Conservation (phyloP, 2,888 invertebrate genomes). For the Euproctis similis region DNA sequence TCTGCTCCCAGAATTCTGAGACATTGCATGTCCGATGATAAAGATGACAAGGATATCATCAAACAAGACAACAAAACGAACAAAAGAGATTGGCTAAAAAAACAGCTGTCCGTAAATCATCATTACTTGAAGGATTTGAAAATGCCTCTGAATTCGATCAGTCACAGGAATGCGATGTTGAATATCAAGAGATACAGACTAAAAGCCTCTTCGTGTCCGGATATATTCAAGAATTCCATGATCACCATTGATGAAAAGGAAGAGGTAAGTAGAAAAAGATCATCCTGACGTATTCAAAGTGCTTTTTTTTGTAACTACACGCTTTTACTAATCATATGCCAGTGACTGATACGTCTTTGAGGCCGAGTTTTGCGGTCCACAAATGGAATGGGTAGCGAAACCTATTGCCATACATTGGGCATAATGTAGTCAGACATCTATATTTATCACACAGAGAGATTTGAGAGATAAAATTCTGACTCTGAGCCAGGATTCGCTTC, state of each 20-base stretch:
- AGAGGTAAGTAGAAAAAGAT: conserved; percentile 82
- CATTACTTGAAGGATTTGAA: conserved; percentile 83
- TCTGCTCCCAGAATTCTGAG: conserved; percentile 35
- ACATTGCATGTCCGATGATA: conserved; percentile 43
- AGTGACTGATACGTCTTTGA: too few species aligned
- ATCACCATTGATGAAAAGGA: conserved; percentile 85
- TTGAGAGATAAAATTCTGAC: too few species aligned
- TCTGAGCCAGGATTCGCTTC: too few species aligned
- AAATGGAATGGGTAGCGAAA: too few species aligned
- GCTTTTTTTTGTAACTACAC: too few species aligned
- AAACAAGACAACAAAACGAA: conserved; percentile 59
- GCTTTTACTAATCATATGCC: too few species aligned
- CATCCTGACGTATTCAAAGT: too few species aligned
- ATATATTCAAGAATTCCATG: conserved; percentile 93
- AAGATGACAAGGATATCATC: conserved; percentile 47
- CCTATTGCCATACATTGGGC: too few species aligned
- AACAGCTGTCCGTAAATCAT: conserved; percentile 74
- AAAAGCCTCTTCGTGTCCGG: conserved; percentile 92
- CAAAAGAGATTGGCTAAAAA: conserved; percentile 63
- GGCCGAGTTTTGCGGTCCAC: too few species aligned
- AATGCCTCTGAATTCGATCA: conserved; percentile 86
- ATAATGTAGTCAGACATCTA: too few species aligned
- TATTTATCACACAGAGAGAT: too few species aligned
- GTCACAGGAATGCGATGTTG: conserved; percentile 90
- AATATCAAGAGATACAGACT: conserved; percentile 88